These are phyloP conservation scores for Odontophorus gujanensis DNA, from an alignment of 2,113 vertebrate species.

Conservation along the genomic window DNA sequence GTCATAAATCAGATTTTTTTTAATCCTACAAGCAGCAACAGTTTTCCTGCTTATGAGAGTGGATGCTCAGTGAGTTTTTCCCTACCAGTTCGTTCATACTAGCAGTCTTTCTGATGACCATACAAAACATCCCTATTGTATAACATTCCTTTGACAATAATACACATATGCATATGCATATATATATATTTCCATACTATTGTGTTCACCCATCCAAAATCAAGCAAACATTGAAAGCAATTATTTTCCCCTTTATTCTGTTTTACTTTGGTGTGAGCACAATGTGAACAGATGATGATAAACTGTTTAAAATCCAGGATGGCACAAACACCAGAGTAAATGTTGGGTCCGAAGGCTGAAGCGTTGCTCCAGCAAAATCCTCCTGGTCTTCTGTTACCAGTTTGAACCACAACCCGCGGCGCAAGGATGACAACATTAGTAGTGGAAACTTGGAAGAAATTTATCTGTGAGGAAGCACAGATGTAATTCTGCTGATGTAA, in stretches of 20 bases:
- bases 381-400: not conserved
- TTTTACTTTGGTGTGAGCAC: not conserved
- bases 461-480: not conserved
- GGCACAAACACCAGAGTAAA: not conserved
- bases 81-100: not conserved
- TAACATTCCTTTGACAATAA: not conserved
- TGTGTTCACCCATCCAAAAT: not conserved
- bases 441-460: not conserved
- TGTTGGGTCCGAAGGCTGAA: not conserved
- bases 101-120: not conserved
- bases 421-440: not conserved
- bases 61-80: not conserved
- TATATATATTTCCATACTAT: not conserved
- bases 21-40: not conserved
- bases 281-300: not conserved
- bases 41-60: not conserved
- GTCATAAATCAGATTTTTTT: not conserved
- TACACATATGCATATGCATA: not conserved
- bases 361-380: not conserved
- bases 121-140: not conserved
- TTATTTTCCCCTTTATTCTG: not conserved
- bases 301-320: not conserved
- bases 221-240: not conserved
- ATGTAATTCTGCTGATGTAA: not conserved
- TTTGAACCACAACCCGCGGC: not conserved